Conservation (phyloP, 92 coral and sea anemone genomes). For the Epizoanthus rinbou region DNA sequence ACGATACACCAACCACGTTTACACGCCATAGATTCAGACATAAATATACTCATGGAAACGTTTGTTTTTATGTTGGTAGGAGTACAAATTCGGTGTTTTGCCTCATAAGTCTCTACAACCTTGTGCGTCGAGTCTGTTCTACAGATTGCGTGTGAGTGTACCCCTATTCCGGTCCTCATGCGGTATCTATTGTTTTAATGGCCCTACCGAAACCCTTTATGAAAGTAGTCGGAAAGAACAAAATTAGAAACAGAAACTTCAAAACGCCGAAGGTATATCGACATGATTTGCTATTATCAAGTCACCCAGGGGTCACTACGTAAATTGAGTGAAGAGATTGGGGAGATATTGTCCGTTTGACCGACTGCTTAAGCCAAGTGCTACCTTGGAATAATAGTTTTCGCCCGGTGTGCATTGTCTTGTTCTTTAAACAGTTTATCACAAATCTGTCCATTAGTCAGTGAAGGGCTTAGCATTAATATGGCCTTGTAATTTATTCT, state of each 20-base stretch:
- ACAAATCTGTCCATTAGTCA: conserved; percentile 27
- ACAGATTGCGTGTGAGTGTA: conserved; percentile 26
- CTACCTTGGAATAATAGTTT: neutral
- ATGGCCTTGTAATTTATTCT: conserved; percentile 7
- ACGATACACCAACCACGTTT: neutral
- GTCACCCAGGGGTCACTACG: neutral
- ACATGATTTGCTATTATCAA: neutral
- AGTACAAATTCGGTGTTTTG: neutral
- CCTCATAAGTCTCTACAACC: neutral
- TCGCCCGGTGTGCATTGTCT: neutral
- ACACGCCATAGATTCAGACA: neutral
- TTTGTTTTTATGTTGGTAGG: neutral
- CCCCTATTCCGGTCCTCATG: neutral
- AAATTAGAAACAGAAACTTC: conserved; percentile 17
- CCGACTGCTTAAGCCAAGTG: neutral
- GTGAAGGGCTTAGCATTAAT: conserved; percentile 28
- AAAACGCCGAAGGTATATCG: conserved; percentile 40
- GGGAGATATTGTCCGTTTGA: neutral
- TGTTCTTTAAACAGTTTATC: conserved; percentile 35
- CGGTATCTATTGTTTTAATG: conserved; percentile 30
- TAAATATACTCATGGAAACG: neutral
- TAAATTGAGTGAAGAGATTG: neutral
- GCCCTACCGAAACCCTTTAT: conserved; percentile 8
- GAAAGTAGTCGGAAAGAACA: conserved; percentile 7
- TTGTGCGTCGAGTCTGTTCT: neutral